Evolutionary conservation across 2,113 vertebrate species (phyloP).

Genomic region (Camelus bactrianus): DNA sequence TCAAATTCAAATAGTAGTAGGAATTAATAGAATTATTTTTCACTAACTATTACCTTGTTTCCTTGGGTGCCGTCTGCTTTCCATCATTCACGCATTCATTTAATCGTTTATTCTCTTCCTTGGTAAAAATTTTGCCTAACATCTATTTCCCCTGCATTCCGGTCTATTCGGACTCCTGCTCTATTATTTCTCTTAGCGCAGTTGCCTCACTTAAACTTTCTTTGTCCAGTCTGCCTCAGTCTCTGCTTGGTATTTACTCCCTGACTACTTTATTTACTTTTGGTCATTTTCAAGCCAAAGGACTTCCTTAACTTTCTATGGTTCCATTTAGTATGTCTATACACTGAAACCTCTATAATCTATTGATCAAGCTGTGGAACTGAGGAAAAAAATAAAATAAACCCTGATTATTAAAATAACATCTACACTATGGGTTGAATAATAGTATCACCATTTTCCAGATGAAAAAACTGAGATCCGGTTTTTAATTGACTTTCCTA

Average conservation of each 20-base stretch:
- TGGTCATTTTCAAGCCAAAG: background rate
- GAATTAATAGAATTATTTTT: background rate
- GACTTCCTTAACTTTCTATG: background rate
- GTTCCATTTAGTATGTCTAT: background rate
- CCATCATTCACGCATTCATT: background rate
- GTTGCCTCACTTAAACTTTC: background rate
- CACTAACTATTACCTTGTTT: background rate
- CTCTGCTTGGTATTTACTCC: background rate
- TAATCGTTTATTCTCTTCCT: background rate
- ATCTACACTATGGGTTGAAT: background rate
- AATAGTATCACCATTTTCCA: background rate
- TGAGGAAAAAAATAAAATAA: background rate
- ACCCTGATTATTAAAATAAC: background rate
- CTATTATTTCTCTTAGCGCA: background rate
- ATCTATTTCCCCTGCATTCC: background rate
- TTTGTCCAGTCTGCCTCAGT: background rate
- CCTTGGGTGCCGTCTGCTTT: background rate
- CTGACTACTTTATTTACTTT: background rate
- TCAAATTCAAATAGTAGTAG: background rate
- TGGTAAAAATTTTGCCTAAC: background rate
- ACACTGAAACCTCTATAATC: background rate
- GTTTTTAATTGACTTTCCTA: conserved; percentile 1
- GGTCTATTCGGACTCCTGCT: background rate
- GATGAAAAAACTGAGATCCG: background rate
- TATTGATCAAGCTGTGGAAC: background rate